Percentiles rank a stretch among this genome's conserved stretches.
Conservation (phyloP, 2,113 vertebrate genomes). For the Dinomys branickii region DNA sequence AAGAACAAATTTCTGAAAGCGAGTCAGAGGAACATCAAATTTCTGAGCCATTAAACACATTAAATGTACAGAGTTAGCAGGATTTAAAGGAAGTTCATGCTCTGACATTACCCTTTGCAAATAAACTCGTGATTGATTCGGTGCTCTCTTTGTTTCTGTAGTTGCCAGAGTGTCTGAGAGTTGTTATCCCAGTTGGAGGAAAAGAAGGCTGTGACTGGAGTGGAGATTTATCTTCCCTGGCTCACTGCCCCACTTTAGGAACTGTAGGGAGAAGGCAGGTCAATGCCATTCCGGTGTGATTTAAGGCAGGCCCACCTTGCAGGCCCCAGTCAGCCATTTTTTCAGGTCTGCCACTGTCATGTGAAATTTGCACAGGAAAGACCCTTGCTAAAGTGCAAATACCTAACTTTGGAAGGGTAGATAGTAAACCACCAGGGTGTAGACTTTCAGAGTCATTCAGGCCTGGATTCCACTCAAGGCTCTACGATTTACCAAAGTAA, state of each 20-base stretch:
- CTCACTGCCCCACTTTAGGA: slow-evolving; percentile 30
- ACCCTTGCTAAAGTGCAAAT: slow-evolving; percentile 60
- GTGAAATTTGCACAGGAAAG: slow-evolving; percentile 73
- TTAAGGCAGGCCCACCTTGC: slow-evolving; percentile 60
- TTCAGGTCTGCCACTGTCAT: slow-evolving; percentile 54
- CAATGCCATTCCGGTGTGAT: slow-evolving; percentile 40
- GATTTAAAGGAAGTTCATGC: slow-evolving; percentile 65
- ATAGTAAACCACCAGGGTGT: slow-evolving; percentile 65
- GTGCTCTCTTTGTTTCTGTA: slow-evolving; percentile 52
- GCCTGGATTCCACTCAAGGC: slow-evolving; percentile 4
- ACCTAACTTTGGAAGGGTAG: slow-evolving; percentile 62
- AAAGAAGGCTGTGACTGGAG: not conserved
- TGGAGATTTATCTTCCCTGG: slow-evolving; percentile 66
- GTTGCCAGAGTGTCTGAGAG: slow-evolving; percentile 57
- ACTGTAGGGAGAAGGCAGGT: slow-evolving; percentile 36
- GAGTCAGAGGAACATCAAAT: slow-evolving; percentile 59
- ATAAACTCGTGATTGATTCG: slow-evolving; percentile 70
- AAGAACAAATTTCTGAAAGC: slow-evolving; percentile 49
- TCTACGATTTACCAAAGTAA: slow-evolving; percentile 29
- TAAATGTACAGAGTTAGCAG: slow-evolving; percentile 48
- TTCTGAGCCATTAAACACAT: slow-evolving; percentile 26
- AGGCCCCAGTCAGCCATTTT: slow-evolving; percentile 41
- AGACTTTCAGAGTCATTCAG: slow-evolving; percentile 40
- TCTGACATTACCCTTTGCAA: slow-evolving; percentile 68
- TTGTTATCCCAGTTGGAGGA: slow-evolving; percentile 62